A percentile compares a stretch with the other conserved stretches of the same genome.
These are phyloP conservation scores for Xylocampa areola DNA, from an alignment of 2,888 invertebrate genomes.

Conservation along the genomic window DNA sequence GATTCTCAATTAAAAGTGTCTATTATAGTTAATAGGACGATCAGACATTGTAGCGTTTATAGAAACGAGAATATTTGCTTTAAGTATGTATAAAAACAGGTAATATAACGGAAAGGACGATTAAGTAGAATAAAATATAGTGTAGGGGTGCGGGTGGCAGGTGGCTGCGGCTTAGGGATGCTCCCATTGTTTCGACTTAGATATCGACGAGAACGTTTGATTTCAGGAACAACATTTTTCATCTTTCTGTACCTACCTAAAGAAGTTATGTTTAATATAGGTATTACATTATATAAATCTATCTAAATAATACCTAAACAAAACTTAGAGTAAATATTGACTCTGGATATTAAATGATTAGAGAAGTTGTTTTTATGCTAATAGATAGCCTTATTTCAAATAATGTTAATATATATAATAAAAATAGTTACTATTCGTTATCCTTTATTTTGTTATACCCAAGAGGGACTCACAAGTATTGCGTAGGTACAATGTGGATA, in stretches of 20 bases:
- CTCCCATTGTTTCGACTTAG: slow-evolving; percentile 36
- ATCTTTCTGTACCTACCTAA: not conserved
- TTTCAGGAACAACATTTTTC: slow-evolving; percentile 1
- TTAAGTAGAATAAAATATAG: slow-evolving; percentile 89
- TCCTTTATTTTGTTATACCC: too few species aligned
- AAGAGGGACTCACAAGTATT: too few species aligned
- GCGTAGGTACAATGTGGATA: not conserved
- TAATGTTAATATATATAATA: too few species aligned
- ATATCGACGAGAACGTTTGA: slow-evolving; percentile 41
- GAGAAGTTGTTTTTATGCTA: too few species aligned
- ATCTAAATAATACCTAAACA: too few species aligned
- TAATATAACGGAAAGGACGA: slow-evolving; percentile 89
- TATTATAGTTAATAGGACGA: slow-evolving; percentile 88
- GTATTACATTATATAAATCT: too few species aligned
- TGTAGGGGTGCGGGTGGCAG: slow-evolving; percentile 89
- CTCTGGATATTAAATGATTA: too few species aligned
- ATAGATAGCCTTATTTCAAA: too few species aligned
- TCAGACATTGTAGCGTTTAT: slow-evolving; percentile 80
- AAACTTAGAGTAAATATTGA: too few species aligned
- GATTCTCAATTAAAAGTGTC: slow-evolving; percentile 90
- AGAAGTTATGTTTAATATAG: not conserved
- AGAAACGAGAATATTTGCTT: slow-evolving; percentile 88
- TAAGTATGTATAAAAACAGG: slow-evolving; percentile 86
- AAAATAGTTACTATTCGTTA: too few species aligned
- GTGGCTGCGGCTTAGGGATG: slow-evolving; percentile 82